Evolutionary conservation across 2,797 vertebrate genomes (phyloP), one percentile per base, ranked within the genome.

Genomic region (Antennarius maculatus): DNA sequence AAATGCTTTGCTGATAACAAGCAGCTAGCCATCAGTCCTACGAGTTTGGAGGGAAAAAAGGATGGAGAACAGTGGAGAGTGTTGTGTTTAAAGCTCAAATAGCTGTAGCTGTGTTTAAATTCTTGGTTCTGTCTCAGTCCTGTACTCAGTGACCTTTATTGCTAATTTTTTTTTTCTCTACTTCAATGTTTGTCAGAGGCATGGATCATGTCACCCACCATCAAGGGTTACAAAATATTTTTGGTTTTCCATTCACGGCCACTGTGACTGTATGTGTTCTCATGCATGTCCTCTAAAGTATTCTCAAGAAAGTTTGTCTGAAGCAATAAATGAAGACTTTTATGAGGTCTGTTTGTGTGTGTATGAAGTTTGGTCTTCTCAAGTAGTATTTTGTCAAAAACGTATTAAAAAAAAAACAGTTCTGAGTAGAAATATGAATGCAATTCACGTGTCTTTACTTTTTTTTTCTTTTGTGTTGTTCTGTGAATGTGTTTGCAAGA

Each of bases 11-110:
- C 23, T 23, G 23, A 23, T 23, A 23, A 23, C 23, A 23, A 23
- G 23, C 23, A 23, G 23, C 23, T 23, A 23, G 23, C 23, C 62
- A 39, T 59, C 73, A 58, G 69, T 82, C 71, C 66, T 77, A 41
- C 52, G 29, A 14, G 83, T 23, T 23, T 23, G 23, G 23, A 23
- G 23, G 23, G 23, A 23, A 23, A 85, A 86, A 87, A 88, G 73
- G 61, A 57, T 52, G 37, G 61, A 60, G 59, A 66, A 43, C 53
- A 78, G 66, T 58, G 54, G 74, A 66, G 59, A 59, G 62, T 60
- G 55, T 74, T 81, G 60, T 80, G 77, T 83, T 85, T 83, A 80
- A 89, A 88, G 82, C 83, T 87, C 82, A 85, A 71, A 74, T 82
- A 84, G 70, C 74, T 76, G 41, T 52, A 76, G 75, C 77, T 73